These are phyloP conservation scores for Theretra japonica DNA, from an alignment of 2,888 invertebrate species.

Conservation along the genomic window DNA sequence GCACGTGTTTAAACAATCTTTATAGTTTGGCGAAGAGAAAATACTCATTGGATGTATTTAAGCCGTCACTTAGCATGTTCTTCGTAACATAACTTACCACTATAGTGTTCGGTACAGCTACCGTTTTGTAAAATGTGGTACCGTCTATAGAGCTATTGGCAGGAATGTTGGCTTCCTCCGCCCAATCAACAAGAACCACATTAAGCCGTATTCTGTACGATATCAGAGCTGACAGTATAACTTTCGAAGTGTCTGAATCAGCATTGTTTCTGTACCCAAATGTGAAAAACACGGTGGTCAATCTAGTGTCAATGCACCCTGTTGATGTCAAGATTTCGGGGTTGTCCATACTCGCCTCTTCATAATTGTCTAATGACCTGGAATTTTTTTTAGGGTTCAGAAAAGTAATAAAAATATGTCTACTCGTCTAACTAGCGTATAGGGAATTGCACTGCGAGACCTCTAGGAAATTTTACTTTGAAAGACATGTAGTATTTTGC, in stretches of 20 bases:
- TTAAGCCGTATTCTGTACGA: constrained; percentile 30
- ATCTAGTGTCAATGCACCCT: constrained; percentile 11
- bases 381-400: too few relatives aligned
- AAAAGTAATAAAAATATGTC: too few relatives aligned
- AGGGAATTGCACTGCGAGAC: too few relatives aligned
- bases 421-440: too few relatives aligned
- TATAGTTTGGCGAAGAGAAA: too few relatives aligned
- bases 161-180: constrained; percentile 35
- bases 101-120: constrained; percentile 32
- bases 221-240: constrained; percentile 26
- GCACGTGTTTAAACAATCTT: too few relatives aligned
- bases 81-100: constrained; percentile 34
- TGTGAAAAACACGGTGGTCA: constrained; percentile 31
- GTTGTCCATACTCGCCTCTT: constrained; percentile 11
- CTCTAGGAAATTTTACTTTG: too few relatives aligned
- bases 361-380: constrained; percentile 26
- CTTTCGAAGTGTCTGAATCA: constrained; percentile 27
- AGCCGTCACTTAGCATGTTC: too few relatives aligned
- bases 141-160: constrained; percentile 8
- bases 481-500: too few relatives aligned
- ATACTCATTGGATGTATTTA: too few relatives aligned
- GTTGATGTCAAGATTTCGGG: neutral
- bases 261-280: constrained; percentile 32
- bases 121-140: constrained; percentile 29
- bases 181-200: constrained; percentile 38